Evolutionary conservation across 2,888 invertebrate species (phyloP).

Genomic region (Drosophila mercatorum): DNA sequence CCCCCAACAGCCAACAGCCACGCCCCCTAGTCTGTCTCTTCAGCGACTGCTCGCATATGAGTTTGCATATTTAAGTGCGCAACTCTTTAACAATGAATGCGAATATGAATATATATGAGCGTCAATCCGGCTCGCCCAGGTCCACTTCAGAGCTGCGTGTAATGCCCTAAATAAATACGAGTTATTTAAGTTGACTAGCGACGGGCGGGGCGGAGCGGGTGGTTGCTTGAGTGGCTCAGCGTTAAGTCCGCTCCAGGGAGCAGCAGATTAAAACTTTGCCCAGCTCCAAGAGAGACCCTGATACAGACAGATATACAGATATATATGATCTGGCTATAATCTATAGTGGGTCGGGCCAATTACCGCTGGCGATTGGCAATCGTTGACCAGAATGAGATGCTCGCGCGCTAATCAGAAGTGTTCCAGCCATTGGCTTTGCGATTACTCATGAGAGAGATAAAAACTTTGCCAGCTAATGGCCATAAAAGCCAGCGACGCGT

Average conservation of each 20-base stretch:
- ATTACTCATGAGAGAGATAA: slow-evolving; percentile 59
- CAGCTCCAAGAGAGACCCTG: slow-evolving; percentile 3
- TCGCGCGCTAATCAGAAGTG: slow-evolving; percentile 41
- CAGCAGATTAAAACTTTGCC: slow-evolving; percentile 25
- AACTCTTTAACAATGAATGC: slow-evolving; percentile 46
- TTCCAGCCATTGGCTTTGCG: slow-evolving; percentile 40
- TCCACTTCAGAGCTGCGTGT: slow-evolving; percentile 16
- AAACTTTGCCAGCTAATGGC: slow-evolving; percentile 51
- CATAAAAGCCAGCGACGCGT: slow-evolving; percentile 15
- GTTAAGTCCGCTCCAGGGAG: slow-evolving; percentile 29
- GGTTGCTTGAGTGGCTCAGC: slow-evolving; percentile 2
- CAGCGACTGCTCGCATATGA: background rate
- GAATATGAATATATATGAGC: slow-evolving; percentile 59
- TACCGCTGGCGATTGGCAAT: slow-evolving; percentile 30
- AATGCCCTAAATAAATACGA: slow-evolving; percentile 26
- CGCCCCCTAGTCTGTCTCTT: slow-evolving; percentile 26
- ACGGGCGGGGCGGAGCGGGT: too few species aligned
- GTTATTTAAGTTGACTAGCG: slow-evolving; percentile 8
- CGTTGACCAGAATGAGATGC: slow-evolving; percentile 14
- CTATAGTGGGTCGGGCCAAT: background rate
- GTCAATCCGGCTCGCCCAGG: background rate
- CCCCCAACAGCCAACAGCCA: slow-evolving; percentile 33
- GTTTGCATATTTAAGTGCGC: slow-evolving; percentile 8
- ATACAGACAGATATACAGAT: too few species aligned
- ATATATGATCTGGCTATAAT: too few species aligned